Base-by-base conservation (phyloP, 2,113 vertebrate genomes). In the Nothocercus julius region DNA sequence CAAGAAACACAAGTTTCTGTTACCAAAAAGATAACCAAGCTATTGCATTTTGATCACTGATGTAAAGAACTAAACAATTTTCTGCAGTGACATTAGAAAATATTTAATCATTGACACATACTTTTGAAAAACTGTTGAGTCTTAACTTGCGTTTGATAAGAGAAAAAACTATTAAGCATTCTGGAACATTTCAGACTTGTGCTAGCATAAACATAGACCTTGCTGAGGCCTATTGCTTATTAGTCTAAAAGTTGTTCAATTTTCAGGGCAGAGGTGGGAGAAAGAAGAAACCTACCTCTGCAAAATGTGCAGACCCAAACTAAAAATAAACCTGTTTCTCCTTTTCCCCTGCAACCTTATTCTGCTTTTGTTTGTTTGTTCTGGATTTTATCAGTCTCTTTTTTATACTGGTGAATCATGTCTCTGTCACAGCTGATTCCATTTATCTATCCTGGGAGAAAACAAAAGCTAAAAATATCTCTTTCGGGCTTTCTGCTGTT, bases 401-500 rank as follows among this genome's bases (percentile, higher is more conserved):
- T 92, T 95, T 90, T 80, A 92, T 72, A 68, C 88, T 95, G 76
- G 91, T 96, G 86, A 95, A 96, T 95, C 92, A 85, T 94, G 92
- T 79, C 85, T 92, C 89, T 95, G 91, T 87, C 94, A 92, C 97
- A 96, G 95, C 88, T 96, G 95, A 97, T 96, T 97, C 85, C 93
- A 95, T 96, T 96, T 95, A 97, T 96, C 91, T 94, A 68, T 92
- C 88, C 86, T 87, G 73, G 85, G 89, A 94, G 91, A 94, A 95
- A 96, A 91, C 85, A 95, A 95, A 93, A 85, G 92, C 90, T 97
- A 96, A 96, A 97, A 96, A 97, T 95, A 97, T 94, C 82, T 69
- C 67, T 86, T 96, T 83, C 75, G 89, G 92, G 84, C 64, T 91
- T 96, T 96, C 92, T 96, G 87, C 74, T 95, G 93, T 59, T n/a